Evolutionary conservation across 2,888 invertebrate genomes (phyloP).

Genomic region (Dioctria rufipes): DNA sequence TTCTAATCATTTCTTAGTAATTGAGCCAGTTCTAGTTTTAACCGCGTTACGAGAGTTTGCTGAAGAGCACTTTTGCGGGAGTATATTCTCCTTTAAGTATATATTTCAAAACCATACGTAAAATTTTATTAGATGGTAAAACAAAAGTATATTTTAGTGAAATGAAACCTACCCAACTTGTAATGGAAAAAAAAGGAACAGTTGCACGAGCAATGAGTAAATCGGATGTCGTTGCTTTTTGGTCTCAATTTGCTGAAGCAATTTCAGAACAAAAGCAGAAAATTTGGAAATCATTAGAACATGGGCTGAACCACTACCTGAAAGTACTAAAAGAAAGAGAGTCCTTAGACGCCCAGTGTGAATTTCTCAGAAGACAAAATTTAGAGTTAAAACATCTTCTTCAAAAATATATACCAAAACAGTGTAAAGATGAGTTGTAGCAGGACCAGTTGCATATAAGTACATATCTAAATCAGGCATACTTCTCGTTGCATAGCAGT

Average conservation of each 20-base stretch:
- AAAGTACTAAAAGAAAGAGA: constrained; percentile 75
- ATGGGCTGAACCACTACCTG: constrained; percentile 69
- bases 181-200: constrained; percentile 68
- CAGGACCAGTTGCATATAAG: too few species aligned
- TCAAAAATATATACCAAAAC: constrained; percentile 74
- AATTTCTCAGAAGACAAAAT: constrained; percentile 78
- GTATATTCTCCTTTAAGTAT: constrained; percentile 59
- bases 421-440: not conserved
- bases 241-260: constrained; percentile 77
- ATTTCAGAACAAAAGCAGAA: constrained; percentile 77
- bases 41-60: constrained; percentile 79
- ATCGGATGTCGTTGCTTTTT: constrained; percentile 76
- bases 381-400: constrained; percentile 79
- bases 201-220: not conserved
- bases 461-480: too few species aligned
- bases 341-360: constrained; percentile 78
- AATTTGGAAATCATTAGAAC: constrained; percentile 76
- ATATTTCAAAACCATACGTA: too few species aligned
- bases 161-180: not conserved
- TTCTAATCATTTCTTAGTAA: constrained; percentile 76
- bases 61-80: constrained; percentile 63
- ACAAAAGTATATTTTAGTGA: not conserved
- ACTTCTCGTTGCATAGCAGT: too few species aligned
- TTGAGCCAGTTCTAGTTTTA: constrained; percentile 79
- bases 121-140: too few species aligned